Base-by-base conservation (phyloP, 2,113 vertebrate genomes). In the Leptosomus discolor region DNA sequence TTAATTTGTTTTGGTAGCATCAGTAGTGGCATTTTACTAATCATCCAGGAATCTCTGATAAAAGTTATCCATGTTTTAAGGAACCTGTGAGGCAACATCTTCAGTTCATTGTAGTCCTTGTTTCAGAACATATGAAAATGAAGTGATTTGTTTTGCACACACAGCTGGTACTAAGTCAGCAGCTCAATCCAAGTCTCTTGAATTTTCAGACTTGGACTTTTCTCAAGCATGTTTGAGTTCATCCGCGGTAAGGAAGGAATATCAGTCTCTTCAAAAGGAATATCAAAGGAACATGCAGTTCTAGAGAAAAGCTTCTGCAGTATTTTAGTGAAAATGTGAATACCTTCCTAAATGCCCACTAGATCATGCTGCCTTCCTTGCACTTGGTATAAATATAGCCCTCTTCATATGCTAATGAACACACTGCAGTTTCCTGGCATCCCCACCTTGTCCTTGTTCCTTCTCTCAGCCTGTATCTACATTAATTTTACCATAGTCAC, bases 391-490 rank as follows among this genome's bases (percentile, higher is more conserved):
- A 92, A 91, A 94, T 91, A 87, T 84, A 94, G 41, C n/a, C n/a
- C 86, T 95, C 89, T 94, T 94, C 92, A 94, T 89, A 94, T 95
- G 94, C 73, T 95, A 92, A 94, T 79, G 57, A 94, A 53, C n/a
- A 75, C 27, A 11, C 26, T 76, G 83, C 75, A 94, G 90, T 91
- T 95, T 97, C 92, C 91, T 97, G 86, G 41, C 78, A 94, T 91
- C 58, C 36, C 41, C 74, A 91, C 91, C 94, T 97, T 90, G 30
- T 69, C 37, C 92, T 95, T 81, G 50, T 75, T 86, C 74, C 64
- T 74, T 88, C 69, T 75, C 36, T 82, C 61, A 85, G 77, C 36
- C 48, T 53, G 27, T 53, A 61, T 45, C 65, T 48, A 79, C 78
- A 29, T 79, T 87, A 64, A 79, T 94, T 92, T 79, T 69, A 39